Evolutionary conservation across 2,113 vertebrate genomes (phyloP).

Genomic region (Tragelaphus scriptus): DNA sequence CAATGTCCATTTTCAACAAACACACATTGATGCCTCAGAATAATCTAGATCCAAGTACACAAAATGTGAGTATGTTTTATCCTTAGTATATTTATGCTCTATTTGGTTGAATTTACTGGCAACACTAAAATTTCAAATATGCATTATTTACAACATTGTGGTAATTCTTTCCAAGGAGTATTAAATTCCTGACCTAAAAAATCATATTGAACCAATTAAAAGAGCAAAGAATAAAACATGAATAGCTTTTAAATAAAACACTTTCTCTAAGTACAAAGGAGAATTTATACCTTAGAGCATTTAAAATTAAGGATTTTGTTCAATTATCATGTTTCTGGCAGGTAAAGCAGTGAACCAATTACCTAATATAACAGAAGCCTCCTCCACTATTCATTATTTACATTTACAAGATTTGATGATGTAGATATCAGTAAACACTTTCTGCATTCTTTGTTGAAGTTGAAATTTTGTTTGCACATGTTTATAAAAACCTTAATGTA

Average conservation of each 20-base stretch:
- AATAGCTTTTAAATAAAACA: not conserved
- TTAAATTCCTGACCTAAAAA: not conserved
- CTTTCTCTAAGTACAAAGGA: not conserved
- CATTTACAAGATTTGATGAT: not conserved
- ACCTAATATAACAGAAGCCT: not conserved
- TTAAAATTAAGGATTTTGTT: not conserved
- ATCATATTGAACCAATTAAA: not conserved
- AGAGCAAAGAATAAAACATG: not conserved
- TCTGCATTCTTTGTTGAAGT: not conserved
- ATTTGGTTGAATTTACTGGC: not conserved
- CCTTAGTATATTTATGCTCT: not conserved
- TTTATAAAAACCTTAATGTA: not conserved
- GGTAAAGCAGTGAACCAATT: not conserved
- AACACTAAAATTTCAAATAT: not conserved
- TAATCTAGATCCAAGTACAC: not conserved
- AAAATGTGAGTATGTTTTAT: not conserved
- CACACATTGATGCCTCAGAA: not conserved
- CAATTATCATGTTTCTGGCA: not conserved
- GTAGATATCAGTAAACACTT: not conserved
- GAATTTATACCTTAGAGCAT: not conserved
- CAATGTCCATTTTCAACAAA: not conserved
- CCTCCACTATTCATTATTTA: not conserved
- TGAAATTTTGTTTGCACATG: not conserved
- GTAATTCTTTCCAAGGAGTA: not conserved
- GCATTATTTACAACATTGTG: not conserved